Evolutionary conservation across 1,140 invertebrate species (phyloP), one percentile per base, ranked within the genome.

Genomic region (Drosophila carrolli): DNA sequence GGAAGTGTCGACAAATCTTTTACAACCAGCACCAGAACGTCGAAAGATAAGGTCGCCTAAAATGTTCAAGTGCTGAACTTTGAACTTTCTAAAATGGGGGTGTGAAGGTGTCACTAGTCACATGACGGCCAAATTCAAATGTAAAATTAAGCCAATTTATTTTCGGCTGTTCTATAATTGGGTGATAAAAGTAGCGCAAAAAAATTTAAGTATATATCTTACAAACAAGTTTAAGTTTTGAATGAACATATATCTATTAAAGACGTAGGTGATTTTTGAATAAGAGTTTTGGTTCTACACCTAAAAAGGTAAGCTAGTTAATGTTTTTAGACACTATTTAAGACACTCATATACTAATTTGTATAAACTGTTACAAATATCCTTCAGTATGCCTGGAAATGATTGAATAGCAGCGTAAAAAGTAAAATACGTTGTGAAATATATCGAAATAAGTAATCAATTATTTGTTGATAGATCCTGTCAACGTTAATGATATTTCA

Each of bases 121-220:
- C 65, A 68, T 68, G 65, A 68, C 65, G 61, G 65, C 65, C 8
- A 66, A 38, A 38, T 32, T 47, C 19, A 47, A 68, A 54, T 66
- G 65, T 67, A 65, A 68, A 68, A 68, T 68, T 68, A 68, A 68
- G 38, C 60, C 65, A 68, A 68, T 68, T 68, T 68, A 68, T 68
- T 68, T 67, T 68, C 29, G 61, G 32, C 29, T 13, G 19, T 68
- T 66, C 65, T 68, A 68, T 68, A 68, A 68, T 68, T 68, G 60
- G 61, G 11, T 66, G 46, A 68, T 66, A 47, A 23, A 38, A 66
- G 47, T 43, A 63, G 65, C 8, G 57, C 27, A 9, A 32, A 16
- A 11, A 50, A 62, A 19, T 47, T 9, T 44, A 60, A 27, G 13
- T 19, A n/a, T 38, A 19, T 48, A 40, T 40, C 14, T 37, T 9